Percentiles rank a stretch among this genome's conserved stretches.
These are phyloP conservation scores for Hemistola chrysoprasaria DNA, from an alignment of 2,888 invertebrate species.

Conservation along the genomic window DNA sequence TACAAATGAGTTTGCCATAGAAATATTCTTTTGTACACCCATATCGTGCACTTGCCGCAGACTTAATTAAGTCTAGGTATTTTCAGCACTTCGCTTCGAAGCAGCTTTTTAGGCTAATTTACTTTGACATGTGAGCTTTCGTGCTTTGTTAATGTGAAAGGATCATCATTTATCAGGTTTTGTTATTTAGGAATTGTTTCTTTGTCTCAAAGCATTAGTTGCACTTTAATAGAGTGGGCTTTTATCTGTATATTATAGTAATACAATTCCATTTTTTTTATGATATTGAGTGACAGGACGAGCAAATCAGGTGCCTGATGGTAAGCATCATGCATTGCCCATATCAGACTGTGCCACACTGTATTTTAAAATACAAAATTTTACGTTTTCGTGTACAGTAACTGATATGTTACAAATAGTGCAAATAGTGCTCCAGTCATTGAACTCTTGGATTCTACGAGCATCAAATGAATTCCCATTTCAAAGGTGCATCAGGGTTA, in stretches of 20 bases:
- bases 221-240: no score
- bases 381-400: no score
- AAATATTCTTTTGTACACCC: slow-evolving; percentile 72
- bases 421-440: slow-evolving; percentile 2
- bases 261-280: no score
- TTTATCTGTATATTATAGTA: no score
- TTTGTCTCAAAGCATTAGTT: no score
- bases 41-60: slow-evolving; percentile 42
- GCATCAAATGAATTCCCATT: background rate
- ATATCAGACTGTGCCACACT: no score
- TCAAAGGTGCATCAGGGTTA: background rate
- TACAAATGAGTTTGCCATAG: slow-evolving; percentile 75
- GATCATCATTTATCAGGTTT: no score
- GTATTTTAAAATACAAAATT: no score
- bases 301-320: no score
- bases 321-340: no score
- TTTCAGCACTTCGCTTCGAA: slow-evolving; percentile 39
- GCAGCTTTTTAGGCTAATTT: slow-evolving; percentile 34
- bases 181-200: no score
- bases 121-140: slow-evolving; percentile 20
- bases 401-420: background rate
- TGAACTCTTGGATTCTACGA: slow-evolving; percentile 11
- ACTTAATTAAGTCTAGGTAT: slow-evolving; percentile 47
- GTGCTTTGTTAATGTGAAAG: slow-evolving; percentile 4
- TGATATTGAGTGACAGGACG: no score